Evolutionary conservation across 2,113 vertebrate genomes (phyloP).

Genomic region (Thryonomys swinderianus): DNA sequence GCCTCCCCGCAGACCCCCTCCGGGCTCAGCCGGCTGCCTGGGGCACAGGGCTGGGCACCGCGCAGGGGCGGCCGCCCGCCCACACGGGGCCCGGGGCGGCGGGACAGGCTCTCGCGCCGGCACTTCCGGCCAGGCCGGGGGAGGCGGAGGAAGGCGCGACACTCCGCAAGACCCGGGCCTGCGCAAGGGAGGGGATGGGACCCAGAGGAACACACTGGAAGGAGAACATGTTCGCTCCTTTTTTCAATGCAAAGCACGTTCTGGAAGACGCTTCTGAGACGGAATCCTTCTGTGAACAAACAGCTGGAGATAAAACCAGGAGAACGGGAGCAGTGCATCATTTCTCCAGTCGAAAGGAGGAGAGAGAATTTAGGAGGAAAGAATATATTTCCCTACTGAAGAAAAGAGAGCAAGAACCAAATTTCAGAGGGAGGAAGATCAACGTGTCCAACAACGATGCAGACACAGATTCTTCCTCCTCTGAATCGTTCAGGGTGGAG

Average conservation of each 20-base stretch:
- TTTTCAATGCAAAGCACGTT: slow-evolving; percentile 77
- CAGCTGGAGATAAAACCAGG: slow-evolving; percentile 52
- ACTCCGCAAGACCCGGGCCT: neutral
- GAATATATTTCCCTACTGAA: slow-evolving; percentile 63
- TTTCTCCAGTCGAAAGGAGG: slow-evolving; percentile 67
- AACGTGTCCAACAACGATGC: slow-evolving; percentile 69
- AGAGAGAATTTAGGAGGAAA: slow-evolving; percentile 69
- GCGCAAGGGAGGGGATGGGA: slow-evolving; percentile 48
- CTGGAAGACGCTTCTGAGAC: slow-evolving; percentile 59
- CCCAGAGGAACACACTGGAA: slow-evolving; percentile 78
- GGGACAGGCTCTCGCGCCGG: too few relatives aligned
- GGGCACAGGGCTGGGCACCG: too few relatives aligned
- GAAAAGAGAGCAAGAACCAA: slow-evolving; percentile 53
- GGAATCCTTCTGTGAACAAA: slow-evolving; percentile 75
- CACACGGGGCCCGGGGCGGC: too few relatives aligned
- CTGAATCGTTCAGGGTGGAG: slow-evolving; percentile 56
- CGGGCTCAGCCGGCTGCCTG: too few relatives aligned
- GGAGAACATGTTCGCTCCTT: slow-evolving; percentile 77
- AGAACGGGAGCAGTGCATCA: slow-evolving; percentile 69
- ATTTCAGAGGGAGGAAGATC: slow-evolving; percentile 63
- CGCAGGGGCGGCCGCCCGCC: too few relatives aligned
- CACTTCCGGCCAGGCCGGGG: too few relatives aligned
- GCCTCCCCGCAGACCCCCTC: too few relatives aligned
- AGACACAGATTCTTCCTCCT: slow-evolving; percentile 63
- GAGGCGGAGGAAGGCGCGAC: neutral